phyloP scores from a whole-genome alignment of 2,888 invertebrate species.

The Erebia epiphron region DNA sequence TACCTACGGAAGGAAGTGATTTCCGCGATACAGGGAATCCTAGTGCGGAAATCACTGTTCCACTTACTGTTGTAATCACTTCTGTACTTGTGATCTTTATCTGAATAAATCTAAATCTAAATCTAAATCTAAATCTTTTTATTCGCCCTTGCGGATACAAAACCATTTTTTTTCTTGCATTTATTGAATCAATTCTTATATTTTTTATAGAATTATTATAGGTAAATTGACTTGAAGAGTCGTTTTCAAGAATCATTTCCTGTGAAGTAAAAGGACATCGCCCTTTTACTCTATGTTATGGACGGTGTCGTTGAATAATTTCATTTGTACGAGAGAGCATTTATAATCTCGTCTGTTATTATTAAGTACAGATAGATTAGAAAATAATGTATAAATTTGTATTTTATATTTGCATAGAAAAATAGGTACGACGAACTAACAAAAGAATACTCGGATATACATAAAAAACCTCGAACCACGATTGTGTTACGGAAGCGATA shows the following conservation, averaged over 20 bases:
- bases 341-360: too few species aligned
- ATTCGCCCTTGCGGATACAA: slow-evolving; percentile 11
- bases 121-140: too few species aligned
- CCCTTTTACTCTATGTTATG: neutral
- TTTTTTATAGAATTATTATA: neutral
- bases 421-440: slow-evolving; percentile 15
- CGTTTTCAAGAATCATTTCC: neutral
- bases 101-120: too few species aligned
- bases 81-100: too few species aligned
- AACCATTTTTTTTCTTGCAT: neutral
- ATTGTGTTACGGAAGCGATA: slow-evolving; percentile 28
- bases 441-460: slow-evolving; percentile 26
- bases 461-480: neutral
- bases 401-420: neutral
- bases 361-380: neutral
- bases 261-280: neutral
- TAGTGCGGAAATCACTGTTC: too few species aligned
- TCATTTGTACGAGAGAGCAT: too few species aligned
- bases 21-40: too few species aligned
- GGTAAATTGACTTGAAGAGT: neutral
- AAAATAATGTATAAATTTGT: neutral
- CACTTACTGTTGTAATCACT: too few species aligned
- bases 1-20: too few species aligned
- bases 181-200: neutral
- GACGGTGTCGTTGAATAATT: neutral